phyloP scores from a whole-genome alignment of 2,888 invertebrate genomes.

The Drosophila aldrichi region DNA sequence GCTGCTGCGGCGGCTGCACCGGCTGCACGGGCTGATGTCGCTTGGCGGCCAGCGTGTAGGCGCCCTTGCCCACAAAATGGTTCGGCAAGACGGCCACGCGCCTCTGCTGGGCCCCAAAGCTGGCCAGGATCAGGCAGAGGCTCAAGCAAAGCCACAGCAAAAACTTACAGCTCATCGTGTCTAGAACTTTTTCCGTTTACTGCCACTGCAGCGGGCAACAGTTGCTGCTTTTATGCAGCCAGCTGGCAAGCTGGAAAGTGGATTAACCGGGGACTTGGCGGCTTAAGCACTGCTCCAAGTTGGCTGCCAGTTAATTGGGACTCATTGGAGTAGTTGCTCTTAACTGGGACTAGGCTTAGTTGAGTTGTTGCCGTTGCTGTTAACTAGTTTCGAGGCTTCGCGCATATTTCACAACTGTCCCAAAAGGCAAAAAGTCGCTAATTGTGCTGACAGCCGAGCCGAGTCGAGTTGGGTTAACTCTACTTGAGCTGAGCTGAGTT shows the following conservation, averaged over 20 bases:
- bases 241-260: constrained; percentile 67
- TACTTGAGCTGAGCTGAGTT: constrained; percentile 18
- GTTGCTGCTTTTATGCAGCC: constrained; percentile 65
- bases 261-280: constrained; percentile 39
- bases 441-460: constrained; percentile 32
- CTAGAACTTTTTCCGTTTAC: constrained; percentile 55
- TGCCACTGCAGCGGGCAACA: constrained; percentile 21
- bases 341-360: constrained; percentile 47
- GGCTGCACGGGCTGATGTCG: constrained; percentile 34
- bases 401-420: constrained; percentile 52
- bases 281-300: constrained; percentile 2
- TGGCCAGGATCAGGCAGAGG: constrained; percentile 27
- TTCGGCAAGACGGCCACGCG: constrained; percentile 39
- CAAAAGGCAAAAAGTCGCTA: constrained; percentile 37
- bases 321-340: constrained; percentile 10
- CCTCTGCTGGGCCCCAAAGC: constrained; percentile 18
- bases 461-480: background rate
- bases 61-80: constrained; percentile 59
- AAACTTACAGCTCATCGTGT: constrained; percentile 53
- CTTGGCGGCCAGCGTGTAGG: constrained; percentile 52
- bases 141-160: constrained; percentile 27
- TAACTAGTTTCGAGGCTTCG: constrained; percentile 50
- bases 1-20: constrained; percentile 13
- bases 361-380: background rate
- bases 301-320: constrained; percentile 51